Conservation (phyloP, 2,888 invertebrate species). For the Oscheius sp. region DNA sequence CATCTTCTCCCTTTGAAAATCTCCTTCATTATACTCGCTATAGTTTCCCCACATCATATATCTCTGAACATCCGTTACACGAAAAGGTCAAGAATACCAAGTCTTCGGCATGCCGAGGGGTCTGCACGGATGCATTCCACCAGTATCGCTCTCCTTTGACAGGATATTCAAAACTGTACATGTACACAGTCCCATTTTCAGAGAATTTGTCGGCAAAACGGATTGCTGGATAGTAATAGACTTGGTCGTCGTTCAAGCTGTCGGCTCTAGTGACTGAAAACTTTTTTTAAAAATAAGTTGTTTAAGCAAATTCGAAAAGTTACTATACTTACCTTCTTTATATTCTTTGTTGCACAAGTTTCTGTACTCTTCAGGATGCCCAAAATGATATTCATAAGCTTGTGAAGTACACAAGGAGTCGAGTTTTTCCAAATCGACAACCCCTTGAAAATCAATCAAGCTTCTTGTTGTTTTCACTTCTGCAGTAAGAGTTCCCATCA, state of each 20-base stretch:
- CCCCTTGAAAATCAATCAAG: background rate
- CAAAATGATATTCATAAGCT: background rate
- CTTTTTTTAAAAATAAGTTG: background rate
- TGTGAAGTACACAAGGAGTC: background rate
- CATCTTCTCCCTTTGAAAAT: constrained; percentile 37
- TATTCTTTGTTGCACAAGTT: background rate
- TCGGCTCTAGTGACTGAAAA: background rate
- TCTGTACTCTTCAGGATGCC: background rate
- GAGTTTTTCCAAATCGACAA: background rate
- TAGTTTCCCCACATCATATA: constrained; percentile 23
- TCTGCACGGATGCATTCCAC: background rate
- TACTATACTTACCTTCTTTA: background rate
- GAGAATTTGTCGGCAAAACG: constrained; percentile 13
- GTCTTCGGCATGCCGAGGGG: constrained; percentile 4
- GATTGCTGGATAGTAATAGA: constrained; percentile 4
- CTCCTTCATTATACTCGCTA: background rate
- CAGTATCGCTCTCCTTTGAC: background rate
- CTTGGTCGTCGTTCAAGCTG: background rate
- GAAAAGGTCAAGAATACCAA: constrained; percentile 1
- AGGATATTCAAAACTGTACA: constrained; percentile 20
- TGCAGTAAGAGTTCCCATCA: constrained; percentile 11
- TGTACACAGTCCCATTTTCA: constrained; percentile 8
- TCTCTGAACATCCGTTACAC: background rate
- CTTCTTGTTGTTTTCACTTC: constrained; percentile 2
- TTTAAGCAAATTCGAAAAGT: background rate